Conservation (phyloP, 2,888 invertebrate species). For the Cabera pusaria region DNA sequence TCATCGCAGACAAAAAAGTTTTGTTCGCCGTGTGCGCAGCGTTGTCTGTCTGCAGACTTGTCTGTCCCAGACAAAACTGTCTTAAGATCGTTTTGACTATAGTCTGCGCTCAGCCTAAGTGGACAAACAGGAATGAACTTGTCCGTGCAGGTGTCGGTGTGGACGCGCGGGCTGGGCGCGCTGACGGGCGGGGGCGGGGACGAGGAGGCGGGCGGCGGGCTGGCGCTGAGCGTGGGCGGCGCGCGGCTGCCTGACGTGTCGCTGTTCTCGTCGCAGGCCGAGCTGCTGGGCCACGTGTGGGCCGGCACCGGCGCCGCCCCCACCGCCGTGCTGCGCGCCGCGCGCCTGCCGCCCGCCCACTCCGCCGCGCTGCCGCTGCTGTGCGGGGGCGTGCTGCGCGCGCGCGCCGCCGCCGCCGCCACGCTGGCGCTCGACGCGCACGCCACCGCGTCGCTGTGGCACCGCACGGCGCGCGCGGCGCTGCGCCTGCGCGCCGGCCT, state of each 20-base stretch:
- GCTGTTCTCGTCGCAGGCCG: conserved; percentile 48
- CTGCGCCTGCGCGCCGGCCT: conserved; percentile 27
- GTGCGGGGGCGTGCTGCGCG: conserved; percentile 38
- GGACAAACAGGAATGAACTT: too few species aligned
- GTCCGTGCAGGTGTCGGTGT: conserved; percentile 43
- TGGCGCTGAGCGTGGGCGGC: conserved; percentile 51
- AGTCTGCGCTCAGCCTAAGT: too few species aligned
- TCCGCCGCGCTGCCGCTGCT: conserved; percentile 34
- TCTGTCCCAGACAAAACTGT: too few species aligned
- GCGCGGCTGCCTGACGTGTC: conserved; percentile 42
- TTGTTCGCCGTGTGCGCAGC: too few species aligned
- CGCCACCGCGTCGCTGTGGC: conserved; percentile 35
- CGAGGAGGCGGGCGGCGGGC: conserved; percentile 39
- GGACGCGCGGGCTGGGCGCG: conserved; percentile 53
- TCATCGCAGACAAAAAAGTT: too few species aligned
- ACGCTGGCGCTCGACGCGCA: conserved; percentile 31
- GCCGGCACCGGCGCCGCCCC: conserved; percentile 59
- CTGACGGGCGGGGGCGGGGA: conserved; percentile 29
- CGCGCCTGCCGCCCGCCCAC: conserved; percentile 34
- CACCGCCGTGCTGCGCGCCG: conserved; percentile 55
- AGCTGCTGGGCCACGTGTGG: conserved; percentile 68
- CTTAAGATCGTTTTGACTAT: too few species aligned
- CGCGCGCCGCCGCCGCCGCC: conserved; percentile 21
- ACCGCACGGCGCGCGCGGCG: conserved; percentile 37
- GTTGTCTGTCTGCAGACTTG: too few species aligned